phyloP scores from a whole-genome alignment of 2,797 vertebrate species.

The Liparis tanakae region DNA sequence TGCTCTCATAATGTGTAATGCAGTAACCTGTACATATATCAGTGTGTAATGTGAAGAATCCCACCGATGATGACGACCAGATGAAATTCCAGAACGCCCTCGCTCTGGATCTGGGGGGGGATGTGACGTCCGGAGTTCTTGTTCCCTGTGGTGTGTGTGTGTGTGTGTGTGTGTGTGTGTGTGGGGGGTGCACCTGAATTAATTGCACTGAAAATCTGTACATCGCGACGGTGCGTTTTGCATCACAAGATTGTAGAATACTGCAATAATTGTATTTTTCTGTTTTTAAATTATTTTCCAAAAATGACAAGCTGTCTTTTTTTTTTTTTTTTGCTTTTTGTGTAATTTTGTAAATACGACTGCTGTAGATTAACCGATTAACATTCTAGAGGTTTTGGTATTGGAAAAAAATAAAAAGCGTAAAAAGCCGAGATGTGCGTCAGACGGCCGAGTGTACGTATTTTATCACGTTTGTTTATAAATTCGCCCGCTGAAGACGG shows the following conservation, averaged over 20 bases:
- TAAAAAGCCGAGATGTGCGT: slow-evolving; percentile 35
- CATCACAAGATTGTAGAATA: slow-evolving; percentile 98
- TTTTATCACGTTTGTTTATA: slow-evolving; percentile 87
- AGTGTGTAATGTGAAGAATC: slow-evolving; percentile 79
- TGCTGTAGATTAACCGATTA: slow-evolving; percentile 91
- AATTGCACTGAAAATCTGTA: slow-evolving; percentile 98
- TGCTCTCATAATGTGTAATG: slow-evolving; percentile 67
- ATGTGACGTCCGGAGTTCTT: slow-evolving; percentile 21
- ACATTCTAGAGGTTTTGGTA: slow-evolving; percentile 85
- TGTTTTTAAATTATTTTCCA: slow-evolving; percentile 92
- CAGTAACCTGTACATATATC: slow-evolving; percentile 77
- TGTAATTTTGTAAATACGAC: slow-evolving; percentile 96
- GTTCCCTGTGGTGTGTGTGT: slow-evolving; percentile 60
- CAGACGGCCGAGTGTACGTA: slow-evolving; percentile 78
- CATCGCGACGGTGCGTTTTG: slow-evolving; percentile 91
- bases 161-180: slow-evolving; percentile 33
- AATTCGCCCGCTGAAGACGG: slow-evolving; percentile 69
- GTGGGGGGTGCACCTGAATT: slow-evolving; percentile 78
- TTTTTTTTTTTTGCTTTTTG: slow-evolving; percentile 78
- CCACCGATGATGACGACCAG: slow-evolving; percentile 62
- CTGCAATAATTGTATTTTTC: slow-evolving; percentile 94
- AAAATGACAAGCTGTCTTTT: slow-evolving; percentile 77
- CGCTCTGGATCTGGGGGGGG: slow-evolving; percentile 23
- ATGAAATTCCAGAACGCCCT: slow-evolving; percentile 34
- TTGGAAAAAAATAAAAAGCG: slow-evolving; percentile 47